A percentile compares a stretch with the other conserved stretches of the same genome.
phyloP scores from a whole-genome alignment of 2,888 invertebrate species.

The Limnephilus rhombicus region DNA sequence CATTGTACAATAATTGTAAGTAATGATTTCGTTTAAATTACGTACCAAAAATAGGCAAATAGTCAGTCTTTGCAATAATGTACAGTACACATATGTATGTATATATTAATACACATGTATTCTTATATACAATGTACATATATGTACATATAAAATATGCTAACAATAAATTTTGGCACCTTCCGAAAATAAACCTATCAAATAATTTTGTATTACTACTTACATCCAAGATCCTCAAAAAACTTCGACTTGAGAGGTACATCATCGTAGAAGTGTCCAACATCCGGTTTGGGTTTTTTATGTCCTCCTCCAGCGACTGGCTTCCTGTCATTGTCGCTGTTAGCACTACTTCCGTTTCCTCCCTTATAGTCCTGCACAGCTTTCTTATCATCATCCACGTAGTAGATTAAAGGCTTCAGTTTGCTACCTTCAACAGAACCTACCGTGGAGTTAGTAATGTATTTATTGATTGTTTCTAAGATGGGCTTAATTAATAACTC shows the following conservation, averaged over 20 bases:
- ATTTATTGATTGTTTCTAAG: conserved; percentile 23
- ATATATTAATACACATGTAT: no score
- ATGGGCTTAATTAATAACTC: neutral
- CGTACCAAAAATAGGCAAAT: no score
- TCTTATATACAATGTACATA: no score
- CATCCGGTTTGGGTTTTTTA: conserved; percentile 59
- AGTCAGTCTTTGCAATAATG: no score
- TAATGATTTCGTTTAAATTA: no score
- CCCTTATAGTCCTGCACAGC: conserved; percentile 1
- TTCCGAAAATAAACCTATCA: no score
- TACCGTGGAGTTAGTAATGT: conserved; percentile 36
- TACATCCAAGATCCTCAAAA: conserved; percentile 84
- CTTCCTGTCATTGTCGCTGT: conserved; percentile 26
- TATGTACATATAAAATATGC: no score
- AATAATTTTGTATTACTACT: conserved; percentile 72
- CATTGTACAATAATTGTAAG: no score
- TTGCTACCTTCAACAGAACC: conserved; percentile 3
- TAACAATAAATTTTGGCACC: neutral
- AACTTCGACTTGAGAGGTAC: conserved; percentile 77
- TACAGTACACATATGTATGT: no score
- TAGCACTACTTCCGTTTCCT: neutral
- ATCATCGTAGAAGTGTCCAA: conserved; percentile 65
- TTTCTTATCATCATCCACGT: conserved; percentile 41
- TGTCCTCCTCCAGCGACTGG: conserved; percentile 13
- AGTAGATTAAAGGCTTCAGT: conserved; percentile 50